Base-by-base conservation (phyloP, 2,888 invertebrate genomes). In the Drosophila emarginata region DNA sequence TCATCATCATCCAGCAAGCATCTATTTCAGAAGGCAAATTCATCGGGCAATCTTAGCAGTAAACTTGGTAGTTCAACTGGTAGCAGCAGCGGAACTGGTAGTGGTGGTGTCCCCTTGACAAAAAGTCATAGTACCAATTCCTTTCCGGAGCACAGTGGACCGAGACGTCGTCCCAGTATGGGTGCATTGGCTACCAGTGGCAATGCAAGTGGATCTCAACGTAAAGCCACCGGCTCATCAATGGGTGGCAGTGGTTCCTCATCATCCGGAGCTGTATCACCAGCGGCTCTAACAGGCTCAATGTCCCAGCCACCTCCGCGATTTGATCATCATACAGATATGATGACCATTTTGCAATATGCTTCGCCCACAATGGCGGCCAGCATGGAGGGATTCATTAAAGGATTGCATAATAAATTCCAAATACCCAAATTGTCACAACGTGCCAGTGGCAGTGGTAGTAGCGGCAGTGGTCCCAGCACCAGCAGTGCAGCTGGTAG, bases 401-500 rank as follows among this genome's bases (percentile, higher is more conserved):
- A 96, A 87, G 95, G 95, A 9, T 91, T 96, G 37, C 95, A 97
- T 82, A 95, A 95, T 64, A 97, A 96, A 88, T 97, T 96, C 92
- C 97, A 97, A 93, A 97, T 97, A 85, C 97, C 97, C 0, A 97
- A 97, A 91, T 90, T 97, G 67, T 95, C 95, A 0, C 95, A 95
- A 3, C 80, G 91, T 11, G 70, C 12, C 26, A 79, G 58, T 62
- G 67, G 39, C 18, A 21, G 40, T 9, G 9, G 40, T 4, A n/a
- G 40, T 15, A 15, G 28, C 60, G 32, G 18, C 37, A 51, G 14
- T 57, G 52, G 51, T 39, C 28, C 39, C 14, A 21, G 45, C 45
- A 45, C 11, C 11, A 21, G 18, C 21, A 58, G 23, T 39, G 59
- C 23, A 21, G 39, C 32, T 32, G 36, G 50, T 15, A 15, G 28